Evolutionary conservation across 2,888 invertebrate genomes (phyloP).

Genomic region (Phytoseiulus persimilis): DNA sequence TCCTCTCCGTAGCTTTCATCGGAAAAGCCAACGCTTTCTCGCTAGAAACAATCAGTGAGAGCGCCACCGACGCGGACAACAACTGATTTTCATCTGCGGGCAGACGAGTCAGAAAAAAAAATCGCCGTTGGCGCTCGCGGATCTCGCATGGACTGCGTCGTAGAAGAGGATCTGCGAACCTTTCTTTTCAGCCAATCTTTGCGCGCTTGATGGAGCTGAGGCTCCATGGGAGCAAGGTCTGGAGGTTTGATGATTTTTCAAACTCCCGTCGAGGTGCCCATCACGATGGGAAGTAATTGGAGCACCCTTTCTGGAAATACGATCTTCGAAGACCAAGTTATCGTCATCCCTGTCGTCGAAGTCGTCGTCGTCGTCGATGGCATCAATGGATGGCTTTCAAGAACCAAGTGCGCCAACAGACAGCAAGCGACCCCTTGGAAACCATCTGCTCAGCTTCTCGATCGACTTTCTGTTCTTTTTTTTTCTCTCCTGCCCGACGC

Average conservation of each 20-base stretch:
- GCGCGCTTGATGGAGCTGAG: background rate
- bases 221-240: background rate
- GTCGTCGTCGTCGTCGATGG: background rate
- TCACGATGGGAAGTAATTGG: background rate
- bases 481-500: background rate
- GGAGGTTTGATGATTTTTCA: background rate
- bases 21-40: background rate
- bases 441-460: conserved; percentile 27
- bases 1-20: background rate
- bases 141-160: background rate
- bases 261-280: background rate
- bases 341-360: background rate
- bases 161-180: background rate
- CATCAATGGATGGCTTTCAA: background rate
- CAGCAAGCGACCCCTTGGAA: conserved; percentile 25
- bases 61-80: background rate
- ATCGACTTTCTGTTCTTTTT: conserved; percentile 1
- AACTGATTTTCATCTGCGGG: no score
- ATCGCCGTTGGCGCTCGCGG: background rate
- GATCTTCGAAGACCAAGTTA: background rate
- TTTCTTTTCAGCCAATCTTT: background rate
- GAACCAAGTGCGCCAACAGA: background rate
- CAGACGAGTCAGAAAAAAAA: background rate
- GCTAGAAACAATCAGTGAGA: background rate
- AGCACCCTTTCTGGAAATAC: background rate